Conservation (phyloP, 1,140 invertebrate species). For the Drosophila pachea region DNA sequence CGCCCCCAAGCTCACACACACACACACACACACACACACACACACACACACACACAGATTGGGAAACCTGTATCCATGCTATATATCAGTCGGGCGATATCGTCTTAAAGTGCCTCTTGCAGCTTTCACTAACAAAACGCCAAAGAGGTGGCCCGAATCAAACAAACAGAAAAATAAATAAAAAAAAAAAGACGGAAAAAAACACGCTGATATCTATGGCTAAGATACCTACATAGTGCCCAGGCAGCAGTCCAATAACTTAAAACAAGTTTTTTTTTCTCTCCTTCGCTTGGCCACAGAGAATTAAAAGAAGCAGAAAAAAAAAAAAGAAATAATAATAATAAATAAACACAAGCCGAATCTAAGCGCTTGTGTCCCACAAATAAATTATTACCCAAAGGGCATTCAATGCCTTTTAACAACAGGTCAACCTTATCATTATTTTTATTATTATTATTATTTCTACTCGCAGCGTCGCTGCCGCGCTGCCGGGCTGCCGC, state of each 20-base stretch:
- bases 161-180: slow-evolving; percentile 6
- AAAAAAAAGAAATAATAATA: slow-evolving; percentile 37
- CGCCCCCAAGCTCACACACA: slow-evolving; percentile 41
- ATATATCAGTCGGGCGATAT: slow-evolving; percentile 65
- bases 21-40: slow-evolving; percentile 24
- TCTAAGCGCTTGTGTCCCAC: slow-evolving; percentile 69
- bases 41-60: slow-evolving; percentile 27
- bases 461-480: slow-evolving; percentile 47
- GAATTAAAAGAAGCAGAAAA: slow-evolving; percentile 5
- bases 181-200: slow-evolving; percentile 3
- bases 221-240: slow-evolving; percentile 22
- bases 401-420: slow-evolving; percentile 78
- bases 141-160: slow-evolving; percentile 42
- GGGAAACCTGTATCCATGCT: slow-evolving; percentile 60
- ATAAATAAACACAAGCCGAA: slow-evolving; percentile 62
- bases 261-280: slow-evolving; percentile 66
- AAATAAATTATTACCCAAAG: slow-evolving; percentile 78
- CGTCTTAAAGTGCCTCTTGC: slow-evolving; percentile 47
- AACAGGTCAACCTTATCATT: slow-evolving; percentile 78
- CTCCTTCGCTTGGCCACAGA: slow-evolving; percentile 19
- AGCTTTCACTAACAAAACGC: slow-evolving; percentile 60
- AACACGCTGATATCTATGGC: slow-evolving; percentile 32
- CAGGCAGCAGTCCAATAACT: slow-evolving; percentile 58
- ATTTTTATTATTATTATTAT: slow-evolving; percentile 78
- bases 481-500: too few species aligned